Conservation (phyloP, 2,888 invertebrate species). For the Amblyjoppa proteus region DNA sequence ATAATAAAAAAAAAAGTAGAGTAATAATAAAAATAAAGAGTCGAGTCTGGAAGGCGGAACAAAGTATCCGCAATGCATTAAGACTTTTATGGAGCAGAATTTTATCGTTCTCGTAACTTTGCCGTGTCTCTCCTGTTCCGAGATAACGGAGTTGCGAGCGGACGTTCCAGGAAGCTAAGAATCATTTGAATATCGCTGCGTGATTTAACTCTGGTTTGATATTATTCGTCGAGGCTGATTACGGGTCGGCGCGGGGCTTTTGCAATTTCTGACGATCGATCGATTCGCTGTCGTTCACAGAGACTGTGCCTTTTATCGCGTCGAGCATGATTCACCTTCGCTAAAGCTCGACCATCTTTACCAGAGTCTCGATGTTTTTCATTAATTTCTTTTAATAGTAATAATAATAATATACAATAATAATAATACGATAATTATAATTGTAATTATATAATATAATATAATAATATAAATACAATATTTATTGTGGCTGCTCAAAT, state of each 20-base stretch:
- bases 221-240: slow-evolving; percentile 48
- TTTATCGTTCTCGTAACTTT: not conserved
- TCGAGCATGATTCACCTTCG: slow-evolving; percentile 48
- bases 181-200: slow-evolving; percentile 34
- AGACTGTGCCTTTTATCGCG: slow-evolving; percentile 47
- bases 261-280: slow-evolving; percentile 30
- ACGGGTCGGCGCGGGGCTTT: slow-evolving; percentile 18
- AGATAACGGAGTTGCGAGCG: not conserved
- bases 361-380: slow-evolving; percentile 7
- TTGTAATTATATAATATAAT: too few species aligned
- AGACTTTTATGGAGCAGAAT: not conserved
- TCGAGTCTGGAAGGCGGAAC: slow-evolving; percentile 10
- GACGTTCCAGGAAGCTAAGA: not conserved
- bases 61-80: slow-evolving; percentile 21
- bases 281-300: slow-evolving; percentile 27
- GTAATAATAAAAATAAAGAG: not conserved
- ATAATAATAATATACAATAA: too few species aligned
- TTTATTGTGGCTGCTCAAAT: too few species aligned
- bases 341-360: slow-evolving; percentile 2
- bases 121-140: not conserved
- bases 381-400: too few species aligned
- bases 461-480: too few species aligned
- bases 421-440: too few species aligned
- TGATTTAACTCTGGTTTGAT: slow-evolving; percentile 53
- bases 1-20: slow-evolving; percentile 8